These are phyloP conservation scores for Nicator chloris DNA, from an alignment of 2,113 vertebrate genomes.

Conservation along the genomic window DNA sequence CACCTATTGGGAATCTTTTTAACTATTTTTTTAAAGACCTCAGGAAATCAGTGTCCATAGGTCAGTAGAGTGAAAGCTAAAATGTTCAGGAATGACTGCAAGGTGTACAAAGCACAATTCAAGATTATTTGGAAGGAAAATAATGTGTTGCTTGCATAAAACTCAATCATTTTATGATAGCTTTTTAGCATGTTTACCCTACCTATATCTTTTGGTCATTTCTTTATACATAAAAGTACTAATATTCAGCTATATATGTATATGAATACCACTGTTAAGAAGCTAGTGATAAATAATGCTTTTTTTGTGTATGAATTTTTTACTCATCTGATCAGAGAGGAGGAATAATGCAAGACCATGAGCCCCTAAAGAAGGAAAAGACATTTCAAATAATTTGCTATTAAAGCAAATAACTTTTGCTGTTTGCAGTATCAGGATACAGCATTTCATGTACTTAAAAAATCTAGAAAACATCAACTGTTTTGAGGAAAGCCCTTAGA, in stretches of 20 bases:
- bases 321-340: background rate
- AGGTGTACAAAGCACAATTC: background rate
- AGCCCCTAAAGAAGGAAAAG: background rate
- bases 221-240: background rate
- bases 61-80: background rate
- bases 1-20: fast-evolving
- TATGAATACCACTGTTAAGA: background rate
- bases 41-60: background rate
- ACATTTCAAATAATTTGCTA: background rate
- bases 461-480: background rate
- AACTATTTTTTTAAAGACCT: background rate
- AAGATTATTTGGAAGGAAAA: background rate
- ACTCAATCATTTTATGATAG: background rate
- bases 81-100: background rate
- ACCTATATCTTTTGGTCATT: background rate
- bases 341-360: background rate
- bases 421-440: background rate
- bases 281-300: background rate
- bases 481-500: constrained; percentile 9
- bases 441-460: background rate
- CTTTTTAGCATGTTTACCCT: background rate
- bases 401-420: background rate
- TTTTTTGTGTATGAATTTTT: background rate
- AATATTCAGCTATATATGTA: background rate
- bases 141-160: background rate